Evolutionary conservation across 2,888 invertebrate genomes (phyloP), one percentile per base, ranked within the genome.

Genomic region (Cheilosia grossa): DNA sequence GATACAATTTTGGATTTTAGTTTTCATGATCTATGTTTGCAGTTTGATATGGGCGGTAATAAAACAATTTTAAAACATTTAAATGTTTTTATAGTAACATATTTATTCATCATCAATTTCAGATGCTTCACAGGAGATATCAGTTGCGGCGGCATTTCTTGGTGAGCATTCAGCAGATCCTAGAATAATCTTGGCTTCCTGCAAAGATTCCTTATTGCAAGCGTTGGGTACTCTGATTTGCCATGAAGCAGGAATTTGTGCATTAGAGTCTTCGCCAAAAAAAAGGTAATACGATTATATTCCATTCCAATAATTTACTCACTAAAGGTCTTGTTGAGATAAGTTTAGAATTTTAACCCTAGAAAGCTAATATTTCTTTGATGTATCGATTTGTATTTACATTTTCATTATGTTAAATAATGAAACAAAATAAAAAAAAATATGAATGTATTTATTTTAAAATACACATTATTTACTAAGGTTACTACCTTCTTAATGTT

Each of bases 141-240:
- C 93, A 17, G 93, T 94, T 4, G 94, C 96, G 69, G 96, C 95
- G 0, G 93, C 95, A 63, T 97, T 97, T 90, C 93, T 97, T 1
- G 95, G 95, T 87, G 91, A 94, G 0, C 96, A 96, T 91, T 96
- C 96, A 82, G 94, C 95, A 0, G 97, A 97, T 91, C 90, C 94
- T 15, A 93, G 96, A 10, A 95, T 97, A 80, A 94, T 96, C 1
- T 92, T 95, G 87, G 94, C 95, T 40, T 96, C 96, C 87, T 94
- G 96, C 1, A 94, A 96, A 82, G 97, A 97, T 88, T 95, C 95
- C 0, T 90, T 97, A 17, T 94, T 96, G 1, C 95, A 97, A 89
- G 95, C 96, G 0, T 90, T 97, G 61, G 96, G 96, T 0, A 95
- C 95, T 0, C 95, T 96, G 82, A 95, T 96, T 4, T 96, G 96